Evolutionary conservation across 2,888 invertebrate species (phyloP), one percentile per base, ranked within the genome.

Genomic region (Amphimallon solstitiale): DNA sequence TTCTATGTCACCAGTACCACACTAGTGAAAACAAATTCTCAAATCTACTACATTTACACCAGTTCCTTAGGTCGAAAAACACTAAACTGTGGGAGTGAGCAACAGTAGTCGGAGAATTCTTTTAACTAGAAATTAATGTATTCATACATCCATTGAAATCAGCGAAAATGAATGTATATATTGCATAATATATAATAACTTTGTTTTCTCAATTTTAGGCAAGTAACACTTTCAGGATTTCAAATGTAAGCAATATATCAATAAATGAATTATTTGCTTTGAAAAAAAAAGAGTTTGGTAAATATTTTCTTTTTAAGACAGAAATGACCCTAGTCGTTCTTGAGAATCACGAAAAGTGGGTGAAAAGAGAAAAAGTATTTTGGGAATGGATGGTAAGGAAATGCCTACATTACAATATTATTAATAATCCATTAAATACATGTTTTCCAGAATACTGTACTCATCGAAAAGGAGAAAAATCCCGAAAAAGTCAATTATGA

Each of bases 341-440:
- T 10, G 70, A 72, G 7, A 71, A 65, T 43, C 71, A 74, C 61
- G 63, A 49, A 34, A 69, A 69, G 19, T 75, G 75, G 75, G 63
- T 69, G 10, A 67, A 67, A 23, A 71, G 70, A 6, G 69, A 72
- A 64, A 46, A 63, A 14, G 14, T 51, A 19, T 76, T 73, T 69
- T 76, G 74, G 75, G 66, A 74, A 21, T 76, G 75, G 75, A 75
- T 76, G 75, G 75, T 76, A 70, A 63, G 37, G n/a, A n/a, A n/a
- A n/a, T 35, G 0, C n/a, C 12, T 52, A 12, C 9, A 38, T 38
- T 9, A 3, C 5, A 1, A 43, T 43, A 2, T 7, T 9, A 2
- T 43, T 43, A 3, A 3, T 15, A 1, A 29, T 9, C 29, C 1
- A 29, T 29, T 1, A 29, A 29, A 29, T 29, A 7, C 9, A 5